Conservation (phyloP, 2,888 invertebrate genomes). For the Dione vanillae region DNA sequence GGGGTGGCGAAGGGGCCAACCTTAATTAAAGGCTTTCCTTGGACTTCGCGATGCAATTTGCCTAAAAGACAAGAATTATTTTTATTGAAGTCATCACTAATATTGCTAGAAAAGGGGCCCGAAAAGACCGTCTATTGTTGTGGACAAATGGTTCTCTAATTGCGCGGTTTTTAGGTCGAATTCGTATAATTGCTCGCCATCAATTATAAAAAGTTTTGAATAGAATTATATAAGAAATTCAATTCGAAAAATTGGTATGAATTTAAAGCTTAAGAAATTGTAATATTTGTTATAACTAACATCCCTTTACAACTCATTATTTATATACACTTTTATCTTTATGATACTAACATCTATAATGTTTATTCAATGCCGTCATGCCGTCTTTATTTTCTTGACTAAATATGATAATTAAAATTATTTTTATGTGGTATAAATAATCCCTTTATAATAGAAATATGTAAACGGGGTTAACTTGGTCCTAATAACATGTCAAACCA, state of each 20-base stretch:
- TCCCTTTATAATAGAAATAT: too few relatives aligned
- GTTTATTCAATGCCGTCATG: too few relatives aligned
- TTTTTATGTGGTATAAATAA: too few relatives aligned
- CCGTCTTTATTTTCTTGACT: too few relatives aligned
- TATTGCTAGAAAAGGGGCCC: constrained; percentile 73
- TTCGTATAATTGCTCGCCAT: constrained; percentile 61
- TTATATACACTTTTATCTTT: neutral
- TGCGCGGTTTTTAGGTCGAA: constrained; percentile 72
- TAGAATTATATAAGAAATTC: constrained; percentile 34
- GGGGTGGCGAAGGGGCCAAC: constrained; percentile 73
- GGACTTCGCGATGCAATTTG: constrained; percentile 84
- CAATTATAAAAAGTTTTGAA: constrained; percentile 61
- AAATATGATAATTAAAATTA: too few relatives aligned
- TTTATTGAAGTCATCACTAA: constrained; percentile 85
- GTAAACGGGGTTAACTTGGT: too few relatives aligned
- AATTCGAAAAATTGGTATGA: neutral
- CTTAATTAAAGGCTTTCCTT: constrained; percentile 83
- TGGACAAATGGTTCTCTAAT: constrained; percentile 79
- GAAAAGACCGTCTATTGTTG: constrained; percentile 71
- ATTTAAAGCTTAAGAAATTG: neutral
- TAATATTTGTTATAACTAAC: neutral
- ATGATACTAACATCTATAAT: too few relatives aligned
- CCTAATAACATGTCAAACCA: too few relatives aligned
- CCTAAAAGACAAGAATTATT: constrained; percentile 85
- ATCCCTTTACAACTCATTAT: neutral